Evolutionary conservation across 2,113 vertebrate genomes (phyloP), one percentile per base, ranked within the genome.

Genomic region (Thunnus thynnus): DNA sequence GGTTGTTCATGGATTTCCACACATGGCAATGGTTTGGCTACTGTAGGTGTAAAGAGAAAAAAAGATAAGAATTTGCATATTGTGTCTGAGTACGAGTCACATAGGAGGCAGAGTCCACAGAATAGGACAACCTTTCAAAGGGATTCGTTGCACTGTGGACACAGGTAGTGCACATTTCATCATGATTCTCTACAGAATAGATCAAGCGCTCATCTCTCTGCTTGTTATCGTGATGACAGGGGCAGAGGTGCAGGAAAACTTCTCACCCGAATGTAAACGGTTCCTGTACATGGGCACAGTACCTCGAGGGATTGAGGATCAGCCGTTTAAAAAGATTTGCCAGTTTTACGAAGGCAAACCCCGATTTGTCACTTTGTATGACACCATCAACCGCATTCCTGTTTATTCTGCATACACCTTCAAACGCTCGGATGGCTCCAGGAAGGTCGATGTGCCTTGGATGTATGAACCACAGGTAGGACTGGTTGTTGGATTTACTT

Each of bases 391-490:
- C 76, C 91, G 71, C 70, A 85, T 91, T 50, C 93, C 92, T 0
- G 72, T 94, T 47, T 94, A 93, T 20, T 93, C 93, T 16, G 93
- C 91, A 0, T 94, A 93, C 83, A 91, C 82, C 36, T 92, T 94
- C 80, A 92, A 93, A 58, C 90, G 88, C 58, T 92, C 91, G 0
- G 91, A 92, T 2, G 93, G 93, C 44, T 75, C 51, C 70, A 91
- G 91, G 70, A 89, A 80, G 77, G 86, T 76, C 0, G 91, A 93
- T 9, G 89, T 87, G 27, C 88, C 91, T 11, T 94, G 93, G 91
- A 94, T 94, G 93, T 92, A 87, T 55, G 93, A 94, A 75, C 91
- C 91, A 18, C 93, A 94, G 91, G 91, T 94, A 88, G 13, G 75
- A 0, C 56, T 25, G 16, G 4, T 5, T 16, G 17, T 5, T 16